Evolutionary conservation across 2,797 vertebrate species (phyloP).

Genomic region (Cygnus olor): DNA sequence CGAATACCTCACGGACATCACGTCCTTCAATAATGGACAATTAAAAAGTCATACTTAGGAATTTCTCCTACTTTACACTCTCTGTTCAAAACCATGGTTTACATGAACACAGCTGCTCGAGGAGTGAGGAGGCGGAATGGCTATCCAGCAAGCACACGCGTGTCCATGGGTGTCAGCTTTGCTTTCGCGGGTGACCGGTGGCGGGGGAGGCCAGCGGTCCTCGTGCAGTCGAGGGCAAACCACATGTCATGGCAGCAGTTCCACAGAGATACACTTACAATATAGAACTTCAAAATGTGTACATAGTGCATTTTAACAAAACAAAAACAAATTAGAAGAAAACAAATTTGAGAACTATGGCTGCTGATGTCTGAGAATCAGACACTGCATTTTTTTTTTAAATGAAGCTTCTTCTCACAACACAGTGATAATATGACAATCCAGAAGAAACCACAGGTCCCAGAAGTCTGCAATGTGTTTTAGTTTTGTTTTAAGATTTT

Average conservation of each 20-base stretch:
- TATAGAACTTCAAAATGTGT: conserved; percentile 78
- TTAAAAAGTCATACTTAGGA: conserved; percentile 82
- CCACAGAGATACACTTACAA: conserved; percentile 78
- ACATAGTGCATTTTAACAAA: conserved; percentile 76
- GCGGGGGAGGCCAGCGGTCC: conserved; percentile 49
- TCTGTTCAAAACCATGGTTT: conserved; percentile 91
- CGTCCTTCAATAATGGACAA: conserved; percentile 87
- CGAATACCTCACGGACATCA: conserved; percentile 92
- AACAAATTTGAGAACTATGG: conserved; percentile 72
- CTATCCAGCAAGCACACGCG: conserved; percentile 77
- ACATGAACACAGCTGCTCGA: conserved; percentile 98
- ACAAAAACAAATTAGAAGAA: conserved; percentile 69
- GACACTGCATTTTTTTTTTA: conserved; percentile 62
- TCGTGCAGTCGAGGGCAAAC: conserved; percentile 63
- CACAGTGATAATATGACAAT: conserved; percentile 73
- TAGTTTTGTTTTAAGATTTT: conserved; percentile 26
- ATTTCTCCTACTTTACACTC: conserved; percentile 89
- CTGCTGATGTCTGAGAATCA: conserved; percentile 73
- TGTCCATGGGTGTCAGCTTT: conserved; percentile 77
- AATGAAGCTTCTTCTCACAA: conserved; percentile 73
- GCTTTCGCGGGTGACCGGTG: conserved; percentile 67
- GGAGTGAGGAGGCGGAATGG: conserved; percentile 84
- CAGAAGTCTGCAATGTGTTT: conserved; percentile 54
- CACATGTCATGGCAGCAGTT: conserved; percentile 80
- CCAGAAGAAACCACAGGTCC: conserved; percentile 74